A percentile compares a stretch with the other conserved stretches of the same genome.
phyloP scores from a whole-genome alignment of 2,888 invertebrate genomes.

The Caenorhabditis becei region DNA sequence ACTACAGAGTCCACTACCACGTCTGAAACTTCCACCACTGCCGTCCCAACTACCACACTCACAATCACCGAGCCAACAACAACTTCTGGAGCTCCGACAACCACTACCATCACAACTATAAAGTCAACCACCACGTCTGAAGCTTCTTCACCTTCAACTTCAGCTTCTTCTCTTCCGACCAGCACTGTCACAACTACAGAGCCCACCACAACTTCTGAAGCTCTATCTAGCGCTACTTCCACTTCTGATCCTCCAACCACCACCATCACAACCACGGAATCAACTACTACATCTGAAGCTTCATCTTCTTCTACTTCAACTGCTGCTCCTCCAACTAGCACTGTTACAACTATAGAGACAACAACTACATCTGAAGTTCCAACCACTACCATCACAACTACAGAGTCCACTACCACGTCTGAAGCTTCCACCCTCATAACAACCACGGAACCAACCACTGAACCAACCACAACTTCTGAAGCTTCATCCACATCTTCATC shows the following conservation, averaged over 20 bases:
- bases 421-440: too few relatives aligned
- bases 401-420: too few relatives aligned
- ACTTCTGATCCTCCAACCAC: background rate
- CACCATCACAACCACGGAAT: background rate
- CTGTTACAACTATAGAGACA: background rate
- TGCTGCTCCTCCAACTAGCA: background rate
- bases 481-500: background rate
- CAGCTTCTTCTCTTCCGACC: background rate
- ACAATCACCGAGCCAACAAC: too few relatives aligned
- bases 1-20: too few relatives aligned
- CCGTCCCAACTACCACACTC: too few relatives aligned
- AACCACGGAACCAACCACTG: too few relatives aligned
- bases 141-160: background rate
- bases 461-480: too few relatives aligned
- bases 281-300: background rate
- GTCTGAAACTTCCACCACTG: too few relatives aligned
- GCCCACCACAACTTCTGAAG: slow-evolving; percentile 2
- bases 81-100: too few relatives aligned
- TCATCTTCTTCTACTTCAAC: background rate
- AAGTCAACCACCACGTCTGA: too few relatives aligned
- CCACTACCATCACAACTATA: background rate
- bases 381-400: too few relatives aligned
- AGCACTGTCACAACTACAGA: background rate
- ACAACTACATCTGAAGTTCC: background rate
- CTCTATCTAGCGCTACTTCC: background rate